These are phyloP conservation scores for Calephelis virginiensis DNA, from an alignment of 1,140 invertebrate species.

Conservation along the genomic window DNA sequence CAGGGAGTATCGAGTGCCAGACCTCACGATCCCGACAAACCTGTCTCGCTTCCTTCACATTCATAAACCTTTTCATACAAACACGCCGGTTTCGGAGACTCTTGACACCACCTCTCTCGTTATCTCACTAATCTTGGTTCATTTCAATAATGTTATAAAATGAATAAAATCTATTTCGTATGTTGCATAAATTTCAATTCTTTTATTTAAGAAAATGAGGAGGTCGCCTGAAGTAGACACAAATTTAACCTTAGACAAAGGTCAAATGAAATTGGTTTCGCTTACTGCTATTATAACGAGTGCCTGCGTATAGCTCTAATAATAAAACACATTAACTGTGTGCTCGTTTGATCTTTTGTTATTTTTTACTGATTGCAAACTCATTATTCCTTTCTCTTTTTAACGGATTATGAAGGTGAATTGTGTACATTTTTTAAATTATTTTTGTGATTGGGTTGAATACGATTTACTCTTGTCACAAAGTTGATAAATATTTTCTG, in stretches of 20 bases:
- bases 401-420: not conserved
- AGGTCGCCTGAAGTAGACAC: slow-evolving; percentile 4
- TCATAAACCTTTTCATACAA: too few species aligned
- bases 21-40: too few species aligned
- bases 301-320: not conserved
- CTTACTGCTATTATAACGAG: not conserved
- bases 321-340: not conserved
- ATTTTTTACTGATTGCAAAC: not conserved
- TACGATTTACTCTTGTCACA: too few species aligned
- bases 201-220: not conserved
- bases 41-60: too few species aligned
- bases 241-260: slow-evolving; percentile 7
- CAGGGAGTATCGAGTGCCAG: too few species aligned
- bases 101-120: too few species aligned
- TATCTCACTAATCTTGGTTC: too few species aligned
- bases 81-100: too few species aligned
- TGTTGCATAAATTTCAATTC: not conserved
- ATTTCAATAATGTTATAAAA: too few species aligned
- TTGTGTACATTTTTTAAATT: too few species aligned
- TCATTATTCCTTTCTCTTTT: not conserved
- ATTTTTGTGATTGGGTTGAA: too few species aligned
- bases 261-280: slow-evolving; percentile 4
- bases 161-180: not conserved
- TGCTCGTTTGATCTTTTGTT: not conserved
- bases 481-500: too few species aligned